Percentiles rank a stretch among this genome's conserved stretches.
These are phyloP conservation scores for Chrosomus eos DNA, from an alignment of 2,797 vertebrate species.

Conservation along the genomic window DNA sequence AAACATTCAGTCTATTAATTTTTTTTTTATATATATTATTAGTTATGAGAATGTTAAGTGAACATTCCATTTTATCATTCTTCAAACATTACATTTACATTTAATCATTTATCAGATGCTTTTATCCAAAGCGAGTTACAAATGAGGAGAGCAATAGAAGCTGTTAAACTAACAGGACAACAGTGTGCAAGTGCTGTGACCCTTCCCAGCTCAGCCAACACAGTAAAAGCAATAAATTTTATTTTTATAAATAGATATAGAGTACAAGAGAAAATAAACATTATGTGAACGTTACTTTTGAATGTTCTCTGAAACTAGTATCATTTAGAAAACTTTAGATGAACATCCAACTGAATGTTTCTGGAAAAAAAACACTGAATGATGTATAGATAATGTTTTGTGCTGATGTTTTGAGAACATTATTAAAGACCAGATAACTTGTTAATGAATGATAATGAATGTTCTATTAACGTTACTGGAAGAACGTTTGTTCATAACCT, in stretches of 20 bases:
- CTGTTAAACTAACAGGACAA: too few relatives aligned
- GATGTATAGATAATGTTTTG: neutral
- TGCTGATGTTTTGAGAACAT: neutral
- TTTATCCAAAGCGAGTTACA: too few relatives aligned
- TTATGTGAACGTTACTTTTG: neutral
- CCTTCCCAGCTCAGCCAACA: too few relatives aligned
- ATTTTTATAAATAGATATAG: too few relatives aligned
- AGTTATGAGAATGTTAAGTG: neutral
- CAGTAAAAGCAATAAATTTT: rapidly evolving
- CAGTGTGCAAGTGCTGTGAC: too few relatives aligned
- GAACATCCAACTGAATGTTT: neutral
- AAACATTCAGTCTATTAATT: neutral
- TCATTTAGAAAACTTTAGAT: neutral
- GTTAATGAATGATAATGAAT: too few relatives aligned
- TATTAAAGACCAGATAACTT: neutral
- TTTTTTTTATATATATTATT: too few relatives aligned
- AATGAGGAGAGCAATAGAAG: too few relatives aligned
- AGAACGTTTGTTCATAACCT: too few relatives aligned
- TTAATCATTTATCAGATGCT: too few relatives aligned
- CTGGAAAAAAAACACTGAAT: neutral
- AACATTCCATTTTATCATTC: neutral
- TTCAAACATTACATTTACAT: neutral
- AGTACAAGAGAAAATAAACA: neutral
- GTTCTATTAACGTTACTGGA: too few relatives aligned
- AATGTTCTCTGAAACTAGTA: neutral